Evolutionary conservation across 1,140 invertebrate genomes (phyloP), one percentile per base, ranked within the genome.

Genomic region (Chelonus insularis): DNA sequence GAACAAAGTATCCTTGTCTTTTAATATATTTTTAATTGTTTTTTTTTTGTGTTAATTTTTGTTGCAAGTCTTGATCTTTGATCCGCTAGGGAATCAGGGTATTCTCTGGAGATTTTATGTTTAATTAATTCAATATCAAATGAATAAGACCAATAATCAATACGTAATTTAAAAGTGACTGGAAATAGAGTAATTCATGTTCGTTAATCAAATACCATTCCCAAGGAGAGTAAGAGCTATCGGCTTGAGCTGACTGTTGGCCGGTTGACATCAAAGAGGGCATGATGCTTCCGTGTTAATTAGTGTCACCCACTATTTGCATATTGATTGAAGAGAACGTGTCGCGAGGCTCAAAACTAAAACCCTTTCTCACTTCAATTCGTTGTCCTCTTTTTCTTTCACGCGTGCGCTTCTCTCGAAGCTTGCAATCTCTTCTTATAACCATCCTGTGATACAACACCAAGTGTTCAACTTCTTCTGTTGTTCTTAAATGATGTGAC

Each of bases 251-350:
- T 43, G 43, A 64, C 68, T 67, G 66, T 71, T 67, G 67, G 67
- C 64, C 69, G 68, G 58, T 37, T 20, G 67, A 78, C 73, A 78
- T 79, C 77, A 79, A 79, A 79, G 77, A 71, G 76, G 66, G 71
- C 68, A 68, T 65, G 67, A 70, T 72, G 75, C 76, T 80, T 76
- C 75, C 75, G 77, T 81, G 78, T 43, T 80, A 81, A 80, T 81
- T 81, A 78, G 76, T 75, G 72, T 76, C 75, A 76, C 71, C 68
- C 69, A 70, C 36, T 75, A 81, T 81, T 81, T 81, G 72, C 79
- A 80, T 81, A 79, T 80, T 81, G 77, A 81, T 78, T 76, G 75
- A 69, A 74, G 72, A 74, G 72, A 67, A 72, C 70, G 68, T 72
- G 70, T 72, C 66, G 65, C 57, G 60, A 58, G 25, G 43, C 23